Evolutionary conservation across 2,888 invertebrate genomes (phyloP).

Genomic region (Platycheirus albimanus): DNA sequence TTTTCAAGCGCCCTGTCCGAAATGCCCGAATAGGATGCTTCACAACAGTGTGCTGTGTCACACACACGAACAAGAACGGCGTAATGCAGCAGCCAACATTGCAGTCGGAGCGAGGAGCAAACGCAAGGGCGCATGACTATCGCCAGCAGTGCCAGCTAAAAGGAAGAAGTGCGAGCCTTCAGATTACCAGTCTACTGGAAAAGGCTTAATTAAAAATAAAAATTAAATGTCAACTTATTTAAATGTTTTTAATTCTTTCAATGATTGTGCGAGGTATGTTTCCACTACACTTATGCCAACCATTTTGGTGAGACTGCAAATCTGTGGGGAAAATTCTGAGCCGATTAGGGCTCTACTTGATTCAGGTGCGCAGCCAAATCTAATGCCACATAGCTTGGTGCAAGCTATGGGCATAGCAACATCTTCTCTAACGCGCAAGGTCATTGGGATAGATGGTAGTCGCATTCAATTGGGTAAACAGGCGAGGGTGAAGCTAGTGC

Average conservation of each 20-base stretch:
- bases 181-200: too few relatives aligned
- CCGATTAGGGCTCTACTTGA: background rate
- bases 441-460: background rate
- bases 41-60: constrained; percentile 9
- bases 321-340: background rate
- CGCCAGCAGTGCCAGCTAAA: too few relatives aligned
- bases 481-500: background rate
- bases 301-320: background rate
- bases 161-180: too few relatives aligned
- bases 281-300: background rate
- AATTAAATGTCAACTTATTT: too few relatives aligned
- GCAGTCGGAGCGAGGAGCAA: background rate
- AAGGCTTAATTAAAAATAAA: too few relatives aligned
- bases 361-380: background rate
- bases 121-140: too few relatives aligned
- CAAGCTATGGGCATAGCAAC: too few relatives aligned
- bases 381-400: background rate
- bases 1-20: background rate
- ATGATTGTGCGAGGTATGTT: background rate
- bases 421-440: background rate
- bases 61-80: background rate
- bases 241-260: background rate
- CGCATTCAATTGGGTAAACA: background rate
- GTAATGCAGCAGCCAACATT: background rate
- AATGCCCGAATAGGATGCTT: background rate